A percentile compares a stretch with the other conserved stretches of the same genome.
phyloP scores from a whole-genome alignment of 2,797 vertebrate genomes.

The Emys orbicularis region DNA sequence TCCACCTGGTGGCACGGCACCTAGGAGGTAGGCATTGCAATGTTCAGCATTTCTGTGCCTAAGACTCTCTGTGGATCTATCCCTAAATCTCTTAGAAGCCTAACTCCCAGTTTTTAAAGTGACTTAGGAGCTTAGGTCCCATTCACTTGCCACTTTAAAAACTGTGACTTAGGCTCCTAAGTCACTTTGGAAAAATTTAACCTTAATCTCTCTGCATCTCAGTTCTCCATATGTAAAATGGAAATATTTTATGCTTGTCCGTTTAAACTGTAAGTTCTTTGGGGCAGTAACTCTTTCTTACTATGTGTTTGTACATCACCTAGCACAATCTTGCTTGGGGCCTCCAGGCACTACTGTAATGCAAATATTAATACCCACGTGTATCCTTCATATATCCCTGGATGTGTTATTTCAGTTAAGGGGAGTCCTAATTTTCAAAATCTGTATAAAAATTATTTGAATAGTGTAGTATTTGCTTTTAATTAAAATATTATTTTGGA shows the following conservation, averaged over 20 bases:
- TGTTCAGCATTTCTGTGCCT: too few species aligned
- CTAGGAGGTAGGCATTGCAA: too few species aligned
- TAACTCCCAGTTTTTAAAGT: background rate
- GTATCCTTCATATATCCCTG: background rate
- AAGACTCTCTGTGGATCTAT: too few species aligned
- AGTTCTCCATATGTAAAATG: background rate
- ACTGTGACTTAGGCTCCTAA: background rate
- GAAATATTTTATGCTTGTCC: background rate
- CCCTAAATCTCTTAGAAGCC: too few species aligned
- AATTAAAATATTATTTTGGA: background rate
- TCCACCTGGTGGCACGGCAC: too few species aligned
- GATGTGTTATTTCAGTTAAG: background rate
- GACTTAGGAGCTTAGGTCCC: background rate
- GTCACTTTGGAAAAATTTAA: background rate
- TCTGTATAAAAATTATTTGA: background rate
- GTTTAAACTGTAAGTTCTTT: background rate
- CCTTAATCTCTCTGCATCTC: background rate
- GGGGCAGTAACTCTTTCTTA: background rate
- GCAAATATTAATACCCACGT: background rate
- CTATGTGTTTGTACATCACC: background rate
- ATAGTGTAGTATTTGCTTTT: background rate
- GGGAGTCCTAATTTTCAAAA: background rate
- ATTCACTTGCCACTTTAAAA: background rate
- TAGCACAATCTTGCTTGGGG: background rate
- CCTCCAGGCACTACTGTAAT: background rate